Evolutionary conservation across 2,888 invertebrate species (phyloP).

Genomic region (Diloba caeruleocephala): DNA sequence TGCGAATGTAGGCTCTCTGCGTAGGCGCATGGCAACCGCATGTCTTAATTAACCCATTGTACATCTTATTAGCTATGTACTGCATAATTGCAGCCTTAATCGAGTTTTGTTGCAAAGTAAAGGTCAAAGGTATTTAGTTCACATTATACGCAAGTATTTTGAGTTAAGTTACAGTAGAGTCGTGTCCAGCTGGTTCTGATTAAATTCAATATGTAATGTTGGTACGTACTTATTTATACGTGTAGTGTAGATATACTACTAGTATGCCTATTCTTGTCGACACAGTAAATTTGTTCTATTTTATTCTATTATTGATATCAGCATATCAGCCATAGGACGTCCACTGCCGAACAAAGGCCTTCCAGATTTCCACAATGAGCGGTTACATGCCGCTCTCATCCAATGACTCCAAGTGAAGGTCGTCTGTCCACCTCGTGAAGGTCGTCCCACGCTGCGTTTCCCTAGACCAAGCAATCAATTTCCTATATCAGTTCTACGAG

Average conservation of each 20-base stretch:
- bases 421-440: too few relatives aligned
- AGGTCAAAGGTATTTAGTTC: constrained; percentile 78
- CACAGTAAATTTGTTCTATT: too few relatives aligned
- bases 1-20: constrained; percentile 54
- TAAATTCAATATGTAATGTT: constrained; percentile 52
- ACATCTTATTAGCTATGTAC: constrained; percentile 63
- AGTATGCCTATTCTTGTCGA: too few relatives aligned
- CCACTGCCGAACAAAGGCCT: too few relatives aligned
- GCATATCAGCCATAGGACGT: too few relatives aligned
- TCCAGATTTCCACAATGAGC: too few relatives aligned
- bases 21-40: constrained; percentile 65
- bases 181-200: constrained; percentile 62
- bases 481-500: neutral
- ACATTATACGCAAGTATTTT: constrained; percentile 61
- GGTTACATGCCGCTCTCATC: too few relatives aligned
- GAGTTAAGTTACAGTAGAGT: constrained; percentile 67
- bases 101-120: constrained; percentile 51
- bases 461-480: too few relatives aligned
- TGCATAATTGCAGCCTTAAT: constrained; percentile 58
- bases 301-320: too few relatives aligned
- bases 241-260: constrained; percentile 8
- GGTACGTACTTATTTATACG: constrained; percentile 24
- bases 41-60: constrained; percentile 80
- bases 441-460: too few relatives aligned
- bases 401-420: too few relatives aligned